phyloP scores from a whole-genome alignment of 1,140 invertebrate species.

The Metopolophium dirhodum region DNA sequence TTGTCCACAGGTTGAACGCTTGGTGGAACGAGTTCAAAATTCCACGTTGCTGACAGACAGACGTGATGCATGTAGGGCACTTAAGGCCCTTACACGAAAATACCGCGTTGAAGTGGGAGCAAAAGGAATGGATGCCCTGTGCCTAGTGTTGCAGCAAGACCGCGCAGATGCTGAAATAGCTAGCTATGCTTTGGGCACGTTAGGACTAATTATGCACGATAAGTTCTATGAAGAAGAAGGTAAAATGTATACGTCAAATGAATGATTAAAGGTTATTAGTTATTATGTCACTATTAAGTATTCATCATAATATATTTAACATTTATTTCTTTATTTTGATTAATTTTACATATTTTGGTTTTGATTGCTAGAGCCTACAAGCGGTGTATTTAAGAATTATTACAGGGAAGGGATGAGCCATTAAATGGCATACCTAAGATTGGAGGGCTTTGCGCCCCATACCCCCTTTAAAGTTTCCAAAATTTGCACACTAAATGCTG shows the following conservation, averaged over 20 bases:
- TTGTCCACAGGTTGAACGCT: constrained; percentile 79
- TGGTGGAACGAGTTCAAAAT: constrained; percentile 89
- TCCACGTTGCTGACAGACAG: constrained; percentile 94
- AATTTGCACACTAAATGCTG: too few species aligned
- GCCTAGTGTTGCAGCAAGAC: constrained; percentile 80
- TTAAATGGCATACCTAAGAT: too few species aligned
- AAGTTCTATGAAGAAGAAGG: constrained; percentile 84
- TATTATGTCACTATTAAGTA: not conserved
- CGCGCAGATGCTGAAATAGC: constrained; percentile 89
- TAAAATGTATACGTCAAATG: constrained; percentile 61
- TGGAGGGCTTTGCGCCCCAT: too few species aligned
- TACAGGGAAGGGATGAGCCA: too few species aligned
- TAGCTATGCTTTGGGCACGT: constrained; percentile 87
- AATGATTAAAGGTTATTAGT: not conserved
- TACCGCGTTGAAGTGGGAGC: constrained; percentile 95
- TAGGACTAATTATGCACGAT: constrained; percentile 88
- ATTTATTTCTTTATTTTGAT: too few species aligned
- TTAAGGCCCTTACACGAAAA: constrained; percentile 92
- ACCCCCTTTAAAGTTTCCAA: too few species aligned
- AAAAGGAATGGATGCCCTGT: constrained; percentile 88
- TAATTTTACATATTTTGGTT: too few species aligned
- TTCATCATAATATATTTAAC: too few species aligned
- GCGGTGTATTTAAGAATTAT: too few species aligned
- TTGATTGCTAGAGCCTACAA: too few species aligned
- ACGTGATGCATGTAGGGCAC: constrained; percentile 92